Conservation (phyloP, 2,113 vertebrate genomes). For the Macquaria ambigua region DNA sequence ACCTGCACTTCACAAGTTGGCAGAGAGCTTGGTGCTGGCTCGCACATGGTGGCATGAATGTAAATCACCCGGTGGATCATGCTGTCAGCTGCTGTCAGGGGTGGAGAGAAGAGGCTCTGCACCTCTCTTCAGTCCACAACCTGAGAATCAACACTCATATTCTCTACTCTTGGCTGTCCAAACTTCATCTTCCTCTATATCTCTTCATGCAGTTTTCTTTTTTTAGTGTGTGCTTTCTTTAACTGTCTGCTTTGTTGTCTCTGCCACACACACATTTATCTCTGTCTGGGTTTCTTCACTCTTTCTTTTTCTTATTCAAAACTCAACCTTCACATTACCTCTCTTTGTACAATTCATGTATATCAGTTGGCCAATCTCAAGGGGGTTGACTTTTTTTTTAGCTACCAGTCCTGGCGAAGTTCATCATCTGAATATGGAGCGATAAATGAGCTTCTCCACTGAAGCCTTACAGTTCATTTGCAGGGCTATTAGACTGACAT, state of each 20-base stretch:
- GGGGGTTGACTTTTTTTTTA: slow-evolving; percentile 4
- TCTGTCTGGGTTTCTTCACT: not conserved
- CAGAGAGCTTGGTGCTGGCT: slow-evolving; percentile 48
- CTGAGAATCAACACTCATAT: slow-evolving; percentile 19
- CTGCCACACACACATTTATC: not conserved
- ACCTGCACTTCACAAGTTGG: slow-evolving; percentile 69
- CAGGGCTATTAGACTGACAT: slow-evolving; percentile 39
- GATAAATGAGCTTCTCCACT: slow-evolving; percentile 51
- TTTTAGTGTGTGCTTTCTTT: not conserved
- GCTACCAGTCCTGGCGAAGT: slow-evolving; percentile 21
- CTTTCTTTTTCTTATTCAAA: not conserved
- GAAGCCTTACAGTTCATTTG: slow-evolving; percentile 58
- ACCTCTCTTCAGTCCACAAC: slow-evolving; percentile 24
- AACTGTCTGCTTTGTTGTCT: not conserved
- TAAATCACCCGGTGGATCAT: slow-evolving; percentile 67
- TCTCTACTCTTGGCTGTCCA: slow-evolving; percentile 8
- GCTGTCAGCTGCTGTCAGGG: slow-evolving; percentile 56
- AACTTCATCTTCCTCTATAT: slow-evolving; percentile 1
- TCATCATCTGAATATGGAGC: slow-evolving; percentile 39
- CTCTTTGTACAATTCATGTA: slow-evolving; percentile 11
- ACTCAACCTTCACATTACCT: not conserved
- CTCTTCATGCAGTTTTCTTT: not conserved
- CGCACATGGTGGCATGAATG: slow-evolving; percentile 56
- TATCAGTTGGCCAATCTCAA: slow-evolving; percentile 9
- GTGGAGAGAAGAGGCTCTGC: slow-evolving; percentile 27